A percentile compares a stretch with the other conserved stretches of the same genome.
Evolutionary conservation across 2,113 vertebrate genomes (phyloP).

Genomic region (Hippocampus barbouri): DNA sequence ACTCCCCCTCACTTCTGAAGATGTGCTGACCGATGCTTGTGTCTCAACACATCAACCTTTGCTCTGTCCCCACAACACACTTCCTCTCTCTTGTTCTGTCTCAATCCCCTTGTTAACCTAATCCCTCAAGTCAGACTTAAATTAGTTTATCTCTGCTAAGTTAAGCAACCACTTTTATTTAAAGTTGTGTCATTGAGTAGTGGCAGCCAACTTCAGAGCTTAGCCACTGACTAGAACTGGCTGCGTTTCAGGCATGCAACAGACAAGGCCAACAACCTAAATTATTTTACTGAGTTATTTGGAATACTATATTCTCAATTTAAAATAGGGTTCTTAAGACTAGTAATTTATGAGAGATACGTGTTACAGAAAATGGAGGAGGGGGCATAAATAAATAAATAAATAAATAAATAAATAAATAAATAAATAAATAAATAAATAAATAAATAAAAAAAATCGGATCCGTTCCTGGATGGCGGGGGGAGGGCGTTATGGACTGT

Average conservation of each 20-base stretch:
- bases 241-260: slow-evolving; percentile 7
- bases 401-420: too few relatives aligned
- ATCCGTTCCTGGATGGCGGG: too few relatives aligned
- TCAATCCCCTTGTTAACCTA: slow-evolving; percentile 46
- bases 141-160: slow-evolving; percentile 52
- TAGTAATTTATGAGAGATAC: too few relatives aligned
- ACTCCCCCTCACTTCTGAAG: slow-evolving; percentile 22
- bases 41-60: slow-evolving; percentile 1
- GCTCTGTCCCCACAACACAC: slow-evolving; percentile 10
- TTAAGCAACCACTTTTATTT: slow-evolving; percentile 50
- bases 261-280: neutral
- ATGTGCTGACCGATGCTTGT: slow-evolving; percentile 1
- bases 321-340: neutral
- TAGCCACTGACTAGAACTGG: slow-evolving; percentile 26
- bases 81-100: slow-evolving; percentile 31
- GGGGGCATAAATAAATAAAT: too few relatives aligned
- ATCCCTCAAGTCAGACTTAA: slow-evolving; percentile 60
- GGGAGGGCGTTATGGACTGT: too few relatives aligned
- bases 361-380: too few relatives aligned
- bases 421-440: too few relatives aligned
- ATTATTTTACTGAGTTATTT: neutral
- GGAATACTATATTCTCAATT: neutral
- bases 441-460: too few relatives aligned
- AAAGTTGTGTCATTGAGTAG: slow-evolving; percentile 21
- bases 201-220: slow-evolving; percentile 39